Evolutionary conservation across 2,797 vertebrate genomes (phyloP).

Genomic region (Semaprochilodus insignis): DNA sequence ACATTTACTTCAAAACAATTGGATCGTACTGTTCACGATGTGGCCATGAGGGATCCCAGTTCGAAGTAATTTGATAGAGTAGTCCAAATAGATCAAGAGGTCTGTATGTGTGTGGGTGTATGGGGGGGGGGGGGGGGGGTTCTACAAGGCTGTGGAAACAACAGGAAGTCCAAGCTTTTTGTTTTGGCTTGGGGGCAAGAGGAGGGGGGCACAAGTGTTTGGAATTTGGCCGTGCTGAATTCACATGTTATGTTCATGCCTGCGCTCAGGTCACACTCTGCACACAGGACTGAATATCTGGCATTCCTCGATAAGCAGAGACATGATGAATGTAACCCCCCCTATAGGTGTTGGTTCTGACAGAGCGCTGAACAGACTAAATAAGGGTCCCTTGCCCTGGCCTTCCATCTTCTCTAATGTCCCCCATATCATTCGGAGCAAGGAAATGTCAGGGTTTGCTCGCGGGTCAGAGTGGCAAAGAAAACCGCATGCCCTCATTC

Average conservation of each 20-base stretch:
- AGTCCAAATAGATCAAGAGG: too few species aligned
- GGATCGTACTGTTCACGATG: too few species aligned
- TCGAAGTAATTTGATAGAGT: too few species aligned
- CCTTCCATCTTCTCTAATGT: slow-evolving; percentile 52
- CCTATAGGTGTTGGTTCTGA: slow-evolving; percentile 68
- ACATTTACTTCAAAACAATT: too few species aligned
- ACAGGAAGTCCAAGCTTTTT: slow-evolving; percentile 73
- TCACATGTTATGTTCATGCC: slow-evolving; percentile 66
- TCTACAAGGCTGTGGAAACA: slow-evolving; percentile 54
- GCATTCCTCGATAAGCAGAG: slow-evolving; percentile 73
- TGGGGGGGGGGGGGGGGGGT: background rate
- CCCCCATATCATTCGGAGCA: slow-evolving; percentile 33
- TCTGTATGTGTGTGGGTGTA: background rate
- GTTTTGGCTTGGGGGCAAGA: slow-evolving; percentile 69
- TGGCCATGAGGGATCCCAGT: too few species aligned
- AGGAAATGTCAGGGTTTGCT: background rate
- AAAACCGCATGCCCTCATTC: slow-evolving; percentile 17
- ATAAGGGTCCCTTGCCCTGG: slow-evolving; percentile 67
- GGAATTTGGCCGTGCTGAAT: slow-evolving; percentile 71
- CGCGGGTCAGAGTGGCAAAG: slow-evolving; percentile 19
- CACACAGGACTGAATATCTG: slow-evolving; percentile 69
- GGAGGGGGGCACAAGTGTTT: slow-evolving; percentile 70
- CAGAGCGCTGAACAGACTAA: slow-evolving; percentile 69
- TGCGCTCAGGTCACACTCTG: slow-evolving; percentile 70
- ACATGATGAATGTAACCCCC: slow-evolving; percentile 62